A percentile compares a stretch with the other conserved stretches of the same genome.
Conservation (phyloP, 2,113 vertebrate species). For the Galbula dea region DNA sequence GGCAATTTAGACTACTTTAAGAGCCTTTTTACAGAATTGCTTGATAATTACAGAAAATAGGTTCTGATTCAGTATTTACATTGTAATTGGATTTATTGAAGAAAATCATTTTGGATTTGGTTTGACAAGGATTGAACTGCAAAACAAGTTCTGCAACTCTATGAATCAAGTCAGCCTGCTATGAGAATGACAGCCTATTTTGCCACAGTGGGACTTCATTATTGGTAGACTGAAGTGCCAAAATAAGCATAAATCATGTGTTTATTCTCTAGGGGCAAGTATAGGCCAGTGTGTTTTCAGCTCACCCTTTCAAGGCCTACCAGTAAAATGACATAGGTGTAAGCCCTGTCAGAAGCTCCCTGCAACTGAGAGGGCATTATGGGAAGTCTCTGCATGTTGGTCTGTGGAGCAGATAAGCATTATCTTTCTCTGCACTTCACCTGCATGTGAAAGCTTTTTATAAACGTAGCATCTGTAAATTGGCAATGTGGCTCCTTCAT, state of each 20-base stretch:
- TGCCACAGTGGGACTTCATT: not conserved
- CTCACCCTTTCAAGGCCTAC: not conserved
- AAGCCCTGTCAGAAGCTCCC: not conserved
- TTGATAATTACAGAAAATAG: not conserved
- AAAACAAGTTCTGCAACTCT: slow-evolving; percentile 26
- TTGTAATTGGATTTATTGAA: slow-evolving; percentile 8
- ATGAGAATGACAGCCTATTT: not conserved
- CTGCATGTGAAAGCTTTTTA: slow-evolving; percentile 15
- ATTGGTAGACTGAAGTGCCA: not conserved
- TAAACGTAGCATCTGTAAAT: not conserved
- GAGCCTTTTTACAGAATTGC: not conserved
- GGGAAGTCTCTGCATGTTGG: not conserved
- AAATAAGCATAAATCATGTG: slow-evolving; percentile 39
- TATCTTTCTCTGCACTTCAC: not conserved
- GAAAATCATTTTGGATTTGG: not conserved
- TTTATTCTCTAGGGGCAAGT: not conserved
- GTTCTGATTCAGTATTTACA: not conserved
- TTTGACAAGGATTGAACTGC: slow-evolving; percentile 28
- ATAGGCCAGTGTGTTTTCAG: not conserved
- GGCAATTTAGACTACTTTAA: not conserved
- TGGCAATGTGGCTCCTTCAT: not conserved
- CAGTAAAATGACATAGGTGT: not conserved
- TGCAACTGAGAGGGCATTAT: not conserved
- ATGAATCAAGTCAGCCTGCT: not conserved
- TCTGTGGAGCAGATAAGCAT: not conserved